Evolutionary conservation across 2,113 vertebrate species (phyloP).

Genomic region (Oreochromis aureus): DNA sequence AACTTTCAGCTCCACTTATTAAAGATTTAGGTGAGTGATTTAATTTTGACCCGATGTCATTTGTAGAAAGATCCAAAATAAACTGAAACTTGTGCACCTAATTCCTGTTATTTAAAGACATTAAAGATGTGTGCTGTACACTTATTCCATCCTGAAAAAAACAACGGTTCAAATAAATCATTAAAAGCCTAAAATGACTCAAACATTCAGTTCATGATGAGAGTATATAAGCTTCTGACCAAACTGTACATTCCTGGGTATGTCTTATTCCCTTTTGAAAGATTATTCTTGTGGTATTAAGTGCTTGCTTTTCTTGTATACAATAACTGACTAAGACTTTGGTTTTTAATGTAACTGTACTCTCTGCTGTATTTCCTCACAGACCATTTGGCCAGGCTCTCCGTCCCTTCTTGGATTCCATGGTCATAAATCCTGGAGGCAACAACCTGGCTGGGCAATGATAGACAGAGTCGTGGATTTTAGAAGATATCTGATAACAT

Average conservation of each 20-base stretch:
- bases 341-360: not conserved
- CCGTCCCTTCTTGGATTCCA: conserved; percentile 84
- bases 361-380: conserved; percentile 25
- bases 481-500: not conserved
- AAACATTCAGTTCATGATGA: not conserved
- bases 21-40: not conserved
- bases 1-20: fast-evolving
- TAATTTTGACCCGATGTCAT: not conserved
- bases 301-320: not conserved
- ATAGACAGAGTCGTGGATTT: conserved; percentile 66
- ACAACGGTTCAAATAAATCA: too few species aligned
- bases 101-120: not conserved
- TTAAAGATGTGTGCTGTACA: not conserved
- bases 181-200: too few species aligned
- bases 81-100: not conserved
- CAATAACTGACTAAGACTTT: not conserved
- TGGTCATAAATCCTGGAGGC: conserved; percentile 82
- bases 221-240: too few species aligned
- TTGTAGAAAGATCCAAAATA: not conserved
- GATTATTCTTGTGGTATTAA: not conserved
- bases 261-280: not conserved
- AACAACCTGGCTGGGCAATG: conserved; percentile 80
- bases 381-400: conserved; percentile 94
- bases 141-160: not conserved
- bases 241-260: not conserved